Conservation (phyloP, 2,888 invertebrate species). For the Frankliniella intonsa region DNA sequence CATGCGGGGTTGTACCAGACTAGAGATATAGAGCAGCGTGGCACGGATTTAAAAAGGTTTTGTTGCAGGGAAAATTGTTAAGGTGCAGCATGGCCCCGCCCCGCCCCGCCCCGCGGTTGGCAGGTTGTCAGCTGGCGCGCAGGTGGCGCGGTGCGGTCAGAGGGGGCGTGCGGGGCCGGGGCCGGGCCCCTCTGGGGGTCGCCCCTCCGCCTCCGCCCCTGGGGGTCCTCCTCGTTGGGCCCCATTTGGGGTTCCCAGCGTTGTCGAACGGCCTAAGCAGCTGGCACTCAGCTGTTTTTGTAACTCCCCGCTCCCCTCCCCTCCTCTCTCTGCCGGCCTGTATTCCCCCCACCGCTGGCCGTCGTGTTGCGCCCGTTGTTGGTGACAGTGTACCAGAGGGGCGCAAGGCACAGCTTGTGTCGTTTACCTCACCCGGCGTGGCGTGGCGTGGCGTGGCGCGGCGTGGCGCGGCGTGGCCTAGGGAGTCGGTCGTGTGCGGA, state of each 20-base stretch:
- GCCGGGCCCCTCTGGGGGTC: too few relatives aligned
- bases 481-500: background rate
- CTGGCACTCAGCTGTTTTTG: background rate
- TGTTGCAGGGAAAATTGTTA: too few relatives aligned
- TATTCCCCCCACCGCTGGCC: background rate
- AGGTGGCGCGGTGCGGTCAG: background rate
- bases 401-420: slow-evolving; percentile 7
- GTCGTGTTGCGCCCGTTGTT: background rate
- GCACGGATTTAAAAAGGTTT: too few relatives aligned
- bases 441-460: background rate
- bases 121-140: slow-evolving; percentile 21
- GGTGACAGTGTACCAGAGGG: background rate
- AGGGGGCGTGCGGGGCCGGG: background rate
- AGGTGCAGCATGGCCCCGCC: background rate
- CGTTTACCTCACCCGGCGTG: slow-evolving; percentile 2
- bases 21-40: too few relatives aligned
- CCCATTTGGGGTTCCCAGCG: background rate
- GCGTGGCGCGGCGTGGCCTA: background rate
- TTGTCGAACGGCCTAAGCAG: slow-evolving; percentile 12
- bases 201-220: too few relatives aligned
- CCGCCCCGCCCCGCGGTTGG: background rate
- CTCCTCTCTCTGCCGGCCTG: background rate
- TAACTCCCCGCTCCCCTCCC: background rate
- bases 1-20: too few relatives aligned
- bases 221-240: too few relatives aligned